These are phyloP conservation scores for Gallinago nigripennis DNA, from an alignment of 2,797 vertebrate species.

Conservation along the genomic window DNA sequence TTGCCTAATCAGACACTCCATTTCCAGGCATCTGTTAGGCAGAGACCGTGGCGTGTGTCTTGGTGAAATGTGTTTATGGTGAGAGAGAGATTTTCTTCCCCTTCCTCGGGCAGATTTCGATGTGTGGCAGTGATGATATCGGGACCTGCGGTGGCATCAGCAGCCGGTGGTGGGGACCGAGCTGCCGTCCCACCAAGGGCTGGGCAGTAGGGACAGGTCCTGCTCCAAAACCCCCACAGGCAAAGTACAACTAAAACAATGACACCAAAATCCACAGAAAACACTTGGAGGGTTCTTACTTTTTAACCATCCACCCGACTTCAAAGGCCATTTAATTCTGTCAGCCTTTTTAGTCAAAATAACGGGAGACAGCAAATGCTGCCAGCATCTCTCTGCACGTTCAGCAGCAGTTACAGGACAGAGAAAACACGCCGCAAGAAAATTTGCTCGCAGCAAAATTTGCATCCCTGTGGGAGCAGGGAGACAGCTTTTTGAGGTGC, in stretches of 20 bases:
- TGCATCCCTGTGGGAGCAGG: not conserved
- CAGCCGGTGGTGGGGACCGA: rapidly evolving
- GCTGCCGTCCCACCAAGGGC: not conserved
- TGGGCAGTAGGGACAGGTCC: not conserved
- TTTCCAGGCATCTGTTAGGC: conserved; percentile 16
- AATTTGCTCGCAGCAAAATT: conserved; percentile 17
- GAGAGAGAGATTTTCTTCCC: not conserved
- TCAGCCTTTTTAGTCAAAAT: conserved; percentile 35
- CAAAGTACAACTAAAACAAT: not conserved
- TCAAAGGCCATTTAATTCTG: conserved; percentile 28
- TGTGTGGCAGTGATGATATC: not conserved
- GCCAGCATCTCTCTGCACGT: not conserved
- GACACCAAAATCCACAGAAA: not conserved
- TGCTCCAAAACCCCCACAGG: not conserved
- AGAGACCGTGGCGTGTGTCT: not conserved
- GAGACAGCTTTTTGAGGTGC: not conserved
- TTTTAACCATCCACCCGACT: conserved; percentile 3
- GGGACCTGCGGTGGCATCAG: not conserved
- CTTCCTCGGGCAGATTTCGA: not conserved
- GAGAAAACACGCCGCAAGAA: not conserved
- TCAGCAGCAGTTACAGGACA: conserved; percentile 15
- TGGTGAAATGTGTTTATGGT: rapidly evolving
- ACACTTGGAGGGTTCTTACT: not conserved
- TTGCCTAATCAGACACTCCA: not conserved
- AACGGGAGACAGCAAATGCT: conserved; percentile 4